These are phyloP conservation scores for Parochlus steinenii DNA, from an alignment of 2,888 invertebrate genomes.

Conservation along the genomic window DNA sequence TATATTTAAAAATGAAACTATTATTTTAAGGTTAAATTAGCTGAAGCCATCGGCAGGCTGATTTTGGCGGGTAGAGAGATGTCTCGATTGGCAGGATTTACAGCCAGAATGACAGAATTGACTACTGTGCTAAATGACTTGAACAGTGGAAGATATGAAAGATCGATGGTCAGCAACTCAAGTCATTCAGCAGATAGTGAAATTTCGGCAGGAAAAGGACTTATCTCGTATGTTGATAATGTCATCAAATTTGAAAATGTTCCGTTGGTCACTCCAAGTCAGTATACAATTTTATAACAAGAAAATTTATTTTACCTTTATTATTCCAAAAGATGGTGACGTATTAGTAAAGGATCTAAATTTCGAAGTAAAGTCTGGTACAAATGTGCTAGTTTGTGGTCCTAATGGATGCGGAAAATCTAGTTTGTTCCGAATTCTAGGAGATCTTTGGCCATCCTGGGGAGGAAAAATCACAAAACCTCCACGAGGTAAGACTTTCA, in stretches of 20 bases:
- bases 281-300: too few species aligned
- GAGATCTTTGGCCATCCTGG: constrained; percentile 95
- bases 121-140: constrained; percentile 68
- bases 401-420: constrained; percentile 98
- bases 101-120: constrained; percentile 81
- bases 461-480: constrained; percentile 89
- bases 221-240: constrained; percentile 69
- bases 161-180: constrained; percentile 36
- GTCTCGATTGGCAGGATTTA: constrained; percentile 81
- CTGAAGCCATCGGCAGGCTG: constrained; percentile 90
- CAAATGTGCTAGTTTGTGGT: constrained; percentile 95
- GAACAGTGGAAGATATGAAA: constrained; percentile 54
- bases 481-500: constrained; percentile 87
- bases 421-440: constrained; percentile 87
- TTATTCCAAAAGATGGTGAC: too few species aligned
- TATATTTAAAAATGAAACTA: too few species aligned
- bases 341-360: constrained; percentile 73
- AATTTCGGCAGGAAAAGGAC: constrained; percentile 57
- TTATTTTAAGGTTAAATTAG: too few species aligned
- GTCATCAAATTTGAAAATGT: constrained; percentile 83
- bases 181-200: constrained; percentile 21
- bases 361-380: constrained; percentile 86
- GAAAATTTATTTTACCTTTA: too few species aligned
- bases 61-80: constrained; percentile 91
- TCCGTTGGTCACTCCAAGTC: constrained; percentile 92